phyloP scores from a whole-genome alignment of 2,113 vertebrate species.

The Takifugu flavidus region DNA sequence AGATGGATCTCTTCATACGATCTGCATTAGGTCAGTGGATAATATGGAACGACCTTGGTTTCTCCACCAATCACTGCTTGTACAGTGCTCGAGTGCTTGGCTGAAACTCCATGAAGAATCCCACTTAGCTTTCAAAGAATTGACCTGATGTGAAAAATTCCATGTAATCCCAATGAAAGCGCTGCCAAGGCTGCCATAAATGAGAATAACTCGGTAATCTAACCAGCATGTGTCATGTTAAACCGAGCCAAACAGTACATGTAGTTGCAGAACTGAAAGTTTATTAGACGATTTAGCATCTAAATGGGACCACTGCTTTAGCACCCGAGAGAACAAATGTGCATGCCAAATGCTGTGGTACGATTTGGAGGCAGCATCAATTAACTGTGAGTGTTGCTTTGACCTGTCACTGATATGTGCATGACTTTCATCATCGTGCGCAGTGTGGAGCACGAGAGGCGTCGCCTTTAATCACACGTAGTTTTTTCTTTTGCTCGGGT shows the following conservation, averaged over 20 bases:
- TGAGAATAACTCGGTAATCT: slow-evolving; percentile 1
- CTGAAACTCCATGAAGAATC: slow-evolving; percentile 19
- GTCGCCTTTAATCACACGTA: slow-evolving; percentile 75
- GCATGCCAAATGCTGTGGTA: slow-evolving; percentile 48
- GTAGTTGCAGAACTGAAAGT: slow-evolving; percentile 4
- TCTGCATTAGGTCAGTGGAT: slow-evolving; percentile 17
- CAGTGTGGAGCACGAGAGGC: slow-evolving; percentile 64
- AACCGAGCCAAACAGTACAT: slow-evolving; percentile 10
- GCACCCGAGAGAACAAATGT: neutral
- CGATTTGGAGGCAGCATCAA: slow-evolving; percentile 71
- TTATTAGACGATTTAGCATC: slow-evolving; percentile 12
- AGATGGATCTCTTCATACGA: slow-evolving; percentile 10
- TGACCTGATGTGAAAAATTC: neutral
- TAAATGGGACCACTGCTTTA: too few species aligned
- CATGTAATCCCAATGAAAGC: slow-evolving; percentile 1
- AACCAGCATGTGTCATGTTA: neutral
- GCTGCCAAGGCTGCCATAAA: neutral
- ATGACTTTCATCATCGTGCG: slow-evolving; percentile 73
- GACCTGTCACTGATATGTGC: slow-evolving; percentile 76
- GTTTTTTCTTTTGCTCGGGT: neutral
- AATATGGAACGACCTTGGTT: slow-evolving; percentile 10
- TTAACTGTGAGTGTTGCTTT: slow-evolving; percentile 72
- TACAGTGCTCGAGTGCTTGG: slow-evolving; percentile 1
- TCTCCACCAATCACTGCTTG: slow-evolving; percentile 19
- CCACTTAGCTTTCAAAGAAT: slow-evolving; percentile 6